Conservation (phyloP, 2,113 vertebrate species). For the Callopanchax toddi region DNA sequence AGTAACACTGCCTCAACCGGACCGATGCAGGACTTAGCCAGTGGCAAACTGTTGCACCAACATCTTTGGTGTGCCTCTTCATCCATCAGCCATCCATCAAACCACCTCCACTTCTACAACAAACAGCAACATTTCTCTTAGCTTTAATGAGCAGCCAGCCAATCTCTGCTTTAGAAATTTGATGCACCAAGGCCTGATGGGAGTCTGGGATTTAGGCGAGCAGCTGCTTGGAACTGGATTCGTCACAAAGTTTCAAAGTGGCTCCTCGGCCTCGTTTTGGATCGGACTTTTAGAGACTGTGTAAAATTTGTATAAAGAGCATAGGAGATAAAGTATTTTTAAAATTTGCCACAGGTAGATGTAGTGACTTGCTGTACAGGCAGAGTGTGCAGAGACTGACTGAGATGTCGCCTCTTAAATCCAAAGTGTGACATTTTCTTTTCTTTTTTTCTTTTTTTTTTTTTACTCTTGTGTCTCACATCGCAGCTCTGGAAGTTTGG, state of each 20-base stretch:
- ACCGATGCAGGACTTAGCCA: conserved; percentile 57
- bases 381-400: conserved; percentile 44
- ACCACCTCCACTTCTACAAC: conserved; percentile 56
- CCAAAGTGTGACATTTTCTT: conserved; percentile 63
- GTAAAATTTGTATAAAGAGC: conserved; percentile 37
- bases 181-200: conserved; percentile 60
- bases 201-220: conserved; percentile 22
- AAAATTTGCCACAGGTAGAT: conserved; percentile 32
- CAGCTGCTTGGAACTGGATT: conserved; percentile 46
- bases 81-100: conserved; percentile 45
- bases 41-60: conserved; percentile 24
- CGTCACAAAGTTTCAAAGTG: conserved; percentile 37
- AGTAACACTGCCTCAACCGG: conserved; percentile 68
- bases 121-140: conserved; percentile 66
- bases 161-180: conserved; percentile 47
- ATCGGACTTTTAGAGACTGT: conserved; percentile 43
- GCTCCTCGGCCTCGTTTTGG: conserved; percentile 1
- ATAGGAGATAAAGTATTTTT: conserved; percentile 37
- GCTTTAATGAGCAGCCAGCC: conserved; percentile 72
- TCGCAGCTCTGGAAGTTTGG: conserved; percentile 52
- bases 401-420: conserved; percentile 46
- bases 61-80: conserved; percentile 62
- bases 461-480: conserved; percentile 36
- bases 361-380: conserved; percentile 25
- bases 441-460: conserved; percentile 52